Evolutionary conservation across 92 coral and sea anemone species (phyloP).

Genomic region (Porites evermanni): DNA sequence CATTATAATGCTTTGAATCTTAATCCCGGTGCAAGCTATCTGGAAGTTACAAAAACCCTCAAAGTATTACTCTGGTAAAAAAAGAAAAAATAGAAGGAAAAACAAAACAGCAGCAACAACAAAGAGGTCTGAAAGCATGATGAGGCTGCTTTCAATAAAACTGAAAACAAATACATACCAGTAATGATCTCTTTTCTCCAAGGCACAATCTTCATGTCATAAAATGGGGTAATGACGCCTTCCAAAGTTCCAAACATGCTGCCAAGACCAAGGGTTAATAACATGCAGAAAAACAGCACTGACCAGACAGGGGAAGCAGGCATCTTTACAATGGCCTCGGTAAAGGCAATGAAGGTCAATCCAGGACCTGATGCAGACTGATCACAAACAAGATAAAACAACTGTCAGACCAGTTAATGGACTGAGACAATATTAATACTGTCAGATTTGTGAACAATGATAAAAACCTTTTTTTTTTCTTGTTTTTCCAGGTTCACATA

Average conservation of each 20-base stretch:
- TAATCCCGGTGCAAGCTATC: no score
- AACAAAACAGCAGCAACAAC: no score
- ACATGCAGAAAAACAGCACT: conserved; percentile 93
- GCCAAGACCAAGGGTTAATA: conserved; percentile 94
- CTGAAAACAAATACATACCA: conserved; percentile 46
- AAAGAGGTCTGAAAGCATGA: no score
- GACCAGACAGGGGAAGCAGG: conserved; percentile 97
- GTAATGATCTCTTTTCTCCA: conserved; percentile 89
- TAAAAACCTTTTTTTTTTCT: no score
- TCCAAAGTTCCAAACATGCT: conserved; percentile 97
- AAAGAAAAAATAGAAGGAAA: no score
- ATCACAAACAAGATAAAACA: background rate
- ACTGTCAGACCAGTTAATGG: no score
- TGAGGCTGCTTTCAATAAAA: background rate
- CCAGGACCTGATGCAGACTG: conserved; percentile 97
- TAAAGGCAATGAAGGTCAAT: conserved; percentile 94
- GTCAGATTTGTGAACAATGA: background rate
- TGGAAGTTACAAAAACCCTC: no score
- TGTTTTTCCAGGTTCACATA: no score
- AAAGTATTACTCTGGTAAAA: no score
- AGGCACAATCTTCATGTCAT: conserved; percentile 84
- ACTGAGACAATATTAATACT: background rate
- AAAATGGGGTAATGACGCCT: conserved; percentile 89
- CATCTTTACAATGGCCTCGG: conserved; percentile 93
- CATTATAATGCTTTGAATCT: no score